Evolutionary conservation across 1,140 invertebrate species (phyloP).

Genomic region (Vanessa atalanta): DNA sequence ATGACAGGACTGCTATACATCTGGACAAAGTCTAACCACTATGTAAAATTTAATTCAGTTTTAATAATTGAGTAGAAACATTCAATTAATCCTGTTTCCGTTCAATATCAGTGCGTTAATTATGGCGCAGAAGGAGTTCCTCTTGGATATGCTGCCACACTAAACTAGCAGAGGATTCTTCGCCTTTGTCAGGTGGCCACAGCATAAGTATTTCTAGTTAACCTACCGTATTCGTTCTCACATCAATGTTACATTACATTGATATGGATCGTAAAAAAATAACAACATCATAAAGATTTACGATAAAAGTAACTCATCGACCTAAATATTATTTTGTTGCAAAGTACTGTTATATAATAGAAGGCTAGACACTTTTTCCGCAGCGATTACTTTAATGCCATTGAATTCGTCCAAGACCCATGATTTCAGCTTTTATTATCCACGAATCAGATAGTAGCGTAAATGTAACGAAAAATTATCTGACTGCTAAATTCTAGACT

Average conservation of each 20-base stretch:
- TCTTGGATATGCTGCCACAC: too few species aligned
- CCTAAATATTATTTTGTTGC: slow-evolving; percentile 11
- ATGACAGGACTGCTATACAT: too few species aligned
- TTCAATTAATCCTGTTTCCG: too few species aligned
- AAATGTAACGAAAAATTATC: neutral
- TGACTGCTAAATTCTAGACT: neutral
- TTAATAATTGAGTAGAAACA: too few species aligned
- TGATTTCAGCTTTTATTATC: neutral
- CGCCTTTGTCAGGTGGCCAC: too few species aligned
- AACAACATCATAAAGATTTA: slow-evolving; percentile 1
- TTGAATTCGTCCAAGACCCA: neutral
- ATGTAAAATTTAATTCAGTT: too few species aligned
- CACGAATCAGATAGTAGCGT: neutral
- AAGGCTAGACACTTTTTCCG: neutral
- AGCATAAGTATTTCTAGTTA: too few species aligned
- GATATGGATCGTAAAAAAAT: neutral
- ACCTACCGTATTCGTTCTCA: too few species aligned
- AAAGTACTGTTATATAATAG: neutral
- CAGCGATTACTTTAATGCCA: neutral
- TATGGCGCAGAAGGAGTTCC: too few species aligned
- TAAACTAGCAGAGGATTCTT: too few species aligned
- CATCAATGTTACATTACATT: neutral
- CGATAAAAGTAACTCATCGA: neutral
- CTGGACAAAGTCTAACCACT: too few species aligned
- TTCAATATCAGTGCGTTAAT: too few species aligned